phyloP scores from a whole-genome alignment of 2,113 vertebrate species.

The Pangasianodon hypophthalmus region DNA sequence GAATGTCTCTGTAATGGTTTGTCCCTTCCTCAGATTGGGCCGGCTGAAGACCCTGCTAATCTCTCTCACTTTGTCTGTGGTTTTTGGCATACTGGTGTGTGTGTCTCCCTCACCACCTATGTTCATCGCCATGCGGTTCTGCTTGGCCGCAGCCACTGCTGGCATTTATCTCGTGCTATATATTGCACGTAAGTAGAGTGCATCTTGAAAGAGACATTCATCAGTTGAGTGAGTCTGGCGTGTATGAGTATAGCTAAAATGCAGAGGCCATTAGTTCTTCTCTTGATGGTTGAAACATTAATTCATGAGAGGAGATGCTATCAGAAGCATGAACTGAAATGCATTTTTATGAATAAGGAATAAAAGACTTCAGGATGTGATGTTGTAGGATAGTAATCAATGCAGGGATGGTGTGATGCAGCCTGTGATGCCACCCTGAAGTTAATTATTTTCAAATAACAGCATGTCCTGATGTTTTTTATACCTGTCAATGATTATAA shows the following conservation, averaged over 20 bases:
- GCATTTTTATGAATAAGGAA: not conserved
- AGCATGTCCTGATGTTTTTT: not conserved
- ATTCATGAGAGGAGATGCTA: not conserved
- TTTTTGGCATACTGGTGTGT: slow-evolving; percentile 83
- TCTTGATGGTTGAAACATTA: not conserved
- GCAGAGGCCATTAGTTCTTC: not conserved
- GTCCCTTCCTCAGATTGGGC: slow-evolving; percentile 73
- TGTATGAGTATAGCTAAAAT: not conserved
- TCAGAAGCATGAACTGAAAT: not conserved
- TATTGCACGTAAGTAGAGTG: slow-evolving; percentile 80
- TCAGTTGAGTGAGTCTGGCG: not conserved
- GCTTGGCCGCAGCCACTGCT: slow-evolving; percentile 78
- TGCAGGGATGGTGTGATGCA: not conserved
- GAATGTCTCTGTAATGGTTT: not conserved
- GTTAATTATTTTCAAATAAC: not conserved
- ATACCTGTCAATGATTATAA: not conserved
- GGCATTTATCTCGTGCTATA: slow-evolving; percentile 84
- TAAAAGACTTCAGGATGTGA: not conserved
- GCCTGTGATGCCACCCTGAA: not conserved
- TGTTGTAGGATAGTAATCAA: not conserved
- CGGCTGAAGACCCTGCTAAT: slow-evolving; percentile 78
- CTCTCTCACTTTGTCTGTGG: slow-evolving; percentile 80
- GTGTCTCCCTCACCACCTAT: slow-evolving; percentile 81
- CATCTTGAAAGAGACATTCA: not conserved
- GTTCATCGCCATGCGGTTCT: slow-evolving; percentile 84